These are phyloP conservation scores for Dromas ardeola DNA, from an alignment of 2,113 vertebrate species.

Conservation along the genomic window DNA sequence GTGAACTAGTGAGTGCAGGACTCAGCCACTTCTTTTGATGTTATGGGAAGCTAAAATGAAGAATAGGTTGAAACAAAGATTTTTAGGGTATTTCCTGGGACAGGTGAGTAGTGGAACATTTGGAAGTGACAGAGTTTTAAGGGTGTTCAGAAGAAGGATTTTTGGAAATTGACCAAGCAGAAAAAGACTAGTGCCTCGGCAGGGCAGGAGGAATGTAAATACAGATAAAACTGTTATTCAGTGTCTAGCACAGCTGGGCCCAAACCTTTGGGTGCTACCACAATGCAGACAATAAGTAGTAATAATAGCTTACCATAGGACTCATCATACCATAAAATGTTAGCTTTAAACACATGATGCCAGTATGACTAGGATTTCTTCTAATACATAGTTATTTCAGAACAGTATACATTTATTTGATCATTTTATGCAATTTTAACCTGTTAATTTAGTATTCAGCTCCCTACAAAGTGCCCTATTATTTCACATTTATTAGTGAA, in stretches of 20 bases:
- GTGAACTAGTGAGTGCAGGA: neutral
- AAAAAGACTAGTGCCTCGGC: neutral
- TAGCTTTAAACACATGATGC: neutral
- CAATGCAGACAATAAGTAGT: neutral
- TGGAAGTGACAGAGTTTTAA: neutral
- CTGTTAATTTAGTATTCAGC: neutral
- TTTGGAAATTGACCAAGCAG: neutral
- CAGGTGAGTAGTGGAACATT: neutral
- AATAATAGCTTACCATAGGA: neutral
- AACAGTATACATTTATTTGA: neutral
- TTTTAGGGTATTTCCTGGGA: neutral
- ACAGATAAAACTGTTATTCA: neutral
- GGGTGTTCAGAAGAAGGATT: neutral
- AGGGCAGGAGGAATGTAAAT: neutral
- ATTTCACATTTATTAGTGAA: constrained; percentile 17
- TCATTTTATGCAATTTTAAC: neutral
- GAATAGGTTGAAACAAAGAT: neutral
- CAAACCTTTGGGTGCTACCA: neutral
- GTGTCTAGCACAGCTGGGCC: neutral
- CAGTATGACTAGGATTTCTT: neutral
- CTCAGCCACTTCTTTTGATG: neutral
- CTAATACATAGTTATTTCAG: neutral
- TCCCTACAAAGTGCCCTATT: neutral
- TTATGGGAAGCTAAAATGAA: neutral
- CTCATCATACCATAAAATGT: neutral